Conservation (phyloP, 1,140 invertebrate species). For the Scylla paramamosain region DNA sequence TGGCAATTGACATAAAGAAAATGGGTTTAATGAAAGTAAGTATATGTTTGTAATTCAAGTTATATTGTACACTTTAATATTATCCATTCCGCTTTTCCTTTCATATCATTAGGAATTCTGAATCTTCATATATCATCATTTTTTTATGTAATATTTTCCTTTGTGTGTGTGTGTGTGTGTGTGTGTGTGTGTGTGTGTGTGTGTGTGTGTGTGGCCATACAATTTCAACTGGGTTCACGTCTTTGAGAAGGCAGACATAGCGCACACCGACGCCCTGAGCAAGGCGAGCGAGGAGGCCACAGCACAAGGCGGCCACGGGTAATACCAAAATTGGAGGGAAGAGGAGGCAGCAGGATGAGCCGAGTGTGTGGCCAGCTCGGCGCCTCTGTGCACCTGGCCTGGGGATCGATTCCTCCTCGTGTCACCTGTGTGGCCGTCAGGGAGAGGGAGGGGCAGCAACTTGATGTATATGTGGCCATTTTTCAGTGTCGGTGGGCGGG, state of each 20-base stretch:
- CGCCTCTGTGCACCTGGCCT: not conserved
- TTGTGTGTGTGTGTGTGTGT: constrained; percentile 50
- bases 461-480: constrained; percentile 50
- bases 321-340: not conserved
- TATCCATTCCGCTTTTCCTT: too few relatives aligned
- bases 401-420: constrained; percentile 24
- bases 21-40: too few relatives aligned
- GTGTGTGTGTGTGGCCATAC: too few relatives aligned
- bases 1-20: too few relatives aligned
- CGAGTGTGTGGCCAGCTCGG: not conserved
- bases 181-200: constrained; percentile 27
- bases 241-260: too few relatives aligned
- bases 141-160: not conserved
- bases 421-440: constrained; percentile 38
- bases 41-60: too few relatives aligned
- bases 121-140: not conserved
- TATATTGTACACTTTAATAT: too few relatives aligned
- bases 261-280: not conserved
- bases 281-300: not conserved
- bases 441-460: not conserved
- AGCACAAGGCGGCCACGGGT: not conserved
- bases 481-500: constrained; percentile 52
- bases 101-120: too few relatives aligned
- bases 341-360: not conserved
- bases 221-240: too few relatives aligned